Percentiles rank a stretch among this genome's conserved stretches.
These are phyloP conservation scores for Aphaenogaster ashmeadi DNA, from an alignment of 1,140 invertebrate genomes.

Conservation along the genomic window DNA sequence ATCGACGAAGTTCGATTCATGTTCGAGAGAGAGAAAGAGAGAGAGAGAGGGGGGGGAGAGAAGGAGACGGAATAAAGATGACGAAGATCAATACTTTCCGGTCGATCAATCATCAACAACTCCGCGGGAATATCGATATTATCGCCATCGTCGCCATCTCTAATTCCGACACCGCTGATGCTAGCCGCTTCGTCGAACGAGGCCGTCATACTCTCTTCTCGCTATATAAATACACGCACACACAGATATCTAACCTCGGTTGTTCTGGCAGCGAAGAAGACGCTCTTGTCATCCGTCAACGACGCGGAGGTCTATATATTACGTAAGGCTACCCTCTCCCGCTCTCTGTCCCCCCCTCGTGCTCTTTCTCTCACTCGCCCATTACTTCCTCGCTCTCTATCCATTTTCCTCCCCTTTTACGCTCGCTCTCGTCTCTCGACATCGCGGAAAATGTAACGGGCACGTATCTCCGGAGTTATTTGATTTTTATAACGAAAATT, in stretches of 20 bases:
- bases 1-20: not conserved
- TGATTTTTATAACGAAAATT: constrained; percentile 9
- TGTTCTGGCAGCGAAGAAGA: constrained; percentile 75
- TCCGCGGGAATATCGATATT: constrained; percentile 44
- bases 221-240: constrained; percentile 72
- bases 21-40: not conserved
- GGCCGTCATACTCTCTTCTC: constrained; percentile 71
- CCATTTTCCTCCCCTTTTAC: constrained; percentile 7
- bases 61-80: not conserved
- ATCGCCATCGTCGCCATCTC: not conserved
- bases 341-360: not conserved
- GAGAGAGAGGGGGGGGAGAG: not conserved
- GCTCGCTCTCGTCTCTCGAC: constrained; percentile 16
- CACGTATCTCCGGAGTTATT: not conserved
- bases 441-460: constrained; percentile 10
- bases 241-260: constrained; percentile 75
- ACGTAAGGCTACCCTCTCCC: constrained; percentile 72
- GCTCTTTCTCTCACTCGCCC: not conserved
- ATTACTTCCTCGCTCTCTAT: constrained; percentile 10
- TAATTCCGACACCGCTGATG: constrained; percentile 41
- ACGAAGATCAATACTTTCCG: constrained; percentile 20
- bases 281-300: constrained; percentile 82
- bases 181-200: constrained; percentile 50
- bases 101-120: constrained; percentile 21
- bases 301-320: constrained; percentile 80